Evolutionary conservation across 2,113 vertebrate genomes (phyloP), one percentile per base, ranked within the genome.

Genomic region (Heliornis fulica): DNA sequence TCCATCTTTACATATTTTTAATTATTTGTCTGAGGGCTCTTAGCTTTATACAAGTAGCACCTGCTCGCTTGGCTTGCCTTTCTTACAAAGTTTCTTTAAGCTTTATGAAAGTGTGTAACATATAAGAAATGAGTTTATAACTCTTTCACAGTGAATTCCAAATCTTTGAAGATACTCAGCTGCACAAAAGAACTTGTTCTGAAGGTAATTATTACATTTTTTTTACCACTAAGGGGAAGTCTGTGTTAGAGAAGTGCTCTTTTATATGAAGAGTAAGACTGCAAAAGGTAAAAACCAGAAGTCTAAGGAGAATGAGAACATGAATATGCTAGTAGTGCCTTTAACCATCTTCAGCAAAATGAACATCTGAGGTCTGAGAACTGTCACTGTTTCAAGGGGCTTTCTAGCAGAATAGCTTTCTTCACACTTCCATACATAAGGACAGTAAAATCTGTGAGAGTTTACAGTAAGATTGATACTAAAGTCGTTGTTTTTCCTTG

Each of bases 101-200:
- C 34, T 81, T 64, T 56, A 15, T 61, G 36, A 50, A 41, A 5
- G 10, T 69, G 51, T 84, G 13, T 76, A 36, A 61, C 84, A 59
- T 10, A 14, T 13, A 45, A 82, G 11, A 57, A 53, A 19, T 9
- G 28, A 43, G 15, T 22, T 64, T 70, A 23, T 80, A 12, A 29
- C 76, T 95, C 84, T 63, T 97, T 91, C n/a, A 65, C 89, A 98
- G 98, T 92, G 92, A 93, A 59, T 83, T 84, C 76, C 91, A 53
- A 56, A 29, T 70, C 48, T 70, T 31, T 75, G 97, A 97, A 95
- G 96, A 93, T 45, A 20, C 38, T 94, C 89, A 78, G 0, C 85
- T 85, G 34, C 31, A 22, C 14, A 94, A 97, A 60, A 60, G 56
- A 2, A 63, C 93, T 83, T 71, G 61, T 70, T 95, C 94, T 84